Base-by-base conservation (phyloP, 2,888 invertebrate genomes). In the Parochlus steinenii region DNA sequence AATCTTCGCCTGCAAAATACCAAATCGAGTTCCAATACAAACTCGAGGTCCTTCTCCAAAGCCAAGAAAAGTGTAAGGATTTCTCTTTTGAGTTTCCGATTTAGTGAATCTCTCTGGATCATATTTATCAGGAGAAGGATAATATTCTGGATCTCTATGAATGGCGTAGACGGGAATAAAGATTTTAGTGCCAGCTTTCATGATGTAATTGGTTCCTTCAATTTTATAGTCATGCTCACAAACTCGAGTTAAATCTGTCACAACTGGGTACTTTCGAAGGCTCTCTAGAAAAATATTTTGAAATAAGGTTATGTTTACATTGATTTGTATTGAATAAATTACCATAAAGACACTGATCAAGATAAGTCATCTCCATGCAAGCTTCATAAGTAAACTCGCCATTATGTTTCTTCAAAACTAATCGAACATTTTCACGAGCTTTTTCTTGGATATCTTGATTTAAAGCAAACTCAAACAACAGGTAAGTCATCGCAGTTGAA, bases 211-310 rank as follows among this genome's bases (percentile, higher is more conserved):
- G 0, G 46, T 48, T 2, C 43, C 45, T 2, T 55, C 49, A 3
- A 62, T 37, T 16, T 38, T 31, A 41, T 56, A 59, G 24, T 55
- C 49, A 18, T 48, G 47, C 6, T 40, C 42, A 20, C 58, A 50
- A 3, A 46, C 25, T 24, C 62, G 52, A 2, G 52, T 52, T 1
- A 62, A 39, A 2, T 49, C 41, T 1, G 51, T 43, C 2, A 57
- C 40, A 0, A 61, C 56, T 6, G 66, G 62, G 44, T 62, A 61
- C 31, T 57, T 50, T 8, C 65, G 50, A 3, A 64, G 45, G 0
- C 62, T 53, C 46, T 66, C 65, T 58, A 44, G 11, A 46, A 49
- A 22, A 7, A 22, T 7, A 7, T 22, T 22, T 22, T n/a, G n/a
- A n/a, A n/a, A n/a, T n/a, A n/a, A n/a, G n/a, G n/a, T n/a, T n/a